Percentiles rank a stretch among this genome's conserved stretches.
Conservation (phyloP, 2,113 vertebrate species). For the Anarhynchus alexandrinus region DNA sequence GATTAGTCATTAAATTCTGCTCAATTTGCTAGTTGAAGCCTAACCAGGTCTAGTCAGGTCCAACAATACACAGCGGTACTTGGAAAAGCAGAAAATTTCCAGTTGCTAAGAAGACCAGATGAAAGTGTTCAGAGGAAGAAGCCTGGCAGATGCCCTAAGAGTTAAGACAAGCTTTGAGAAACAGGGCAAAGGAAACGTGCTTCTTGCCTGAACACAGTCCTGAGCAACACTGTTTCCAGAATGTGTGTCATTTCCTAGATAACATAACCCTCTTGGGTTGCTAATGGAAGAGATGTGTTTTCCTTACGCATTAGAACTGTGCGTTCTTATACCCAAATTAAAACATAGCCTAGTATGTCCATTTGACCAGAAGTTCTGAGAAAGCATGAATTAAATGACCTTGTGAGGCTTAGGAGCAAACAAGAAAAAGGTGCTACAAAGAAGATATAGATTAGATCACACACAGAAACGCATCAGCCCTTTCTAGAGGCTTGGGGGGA, state of each 20-base stretch:
- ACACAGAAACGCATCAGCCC: neutral
- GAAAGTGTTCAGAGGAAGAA: neutral
- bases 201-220: neutral
- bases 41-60: neutral
- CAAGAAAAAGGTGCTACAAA: neutral
- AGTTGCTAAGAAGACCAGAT: neutral
- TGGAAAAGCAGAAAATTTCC: neutral
- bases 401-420: neutral
- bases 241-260: neutral
- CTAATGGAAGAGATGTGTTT: neutral
- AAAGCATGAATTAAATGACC: neutral
- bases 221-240: neutral
- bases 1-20: neutral
- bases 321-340: neutral
- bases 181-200: neutral
- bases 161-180: neutral
- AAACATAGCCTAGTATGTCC: neutral
- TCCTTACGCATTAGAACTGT: neutral
- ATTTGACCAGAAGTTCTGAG: neutral
- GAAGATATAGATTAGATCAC: neutral
- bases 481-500: neutral
- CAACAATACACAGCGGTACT: neutral
- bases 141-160: neutral
- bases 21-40: neutral
- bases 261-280: neutral